A percentile compares a stretch with the other conserved stretches of the same genome.
phyloP scores from a whole-genome alignment of 2,113 vertebrate species.

The Lycaon pictus region DNA sequence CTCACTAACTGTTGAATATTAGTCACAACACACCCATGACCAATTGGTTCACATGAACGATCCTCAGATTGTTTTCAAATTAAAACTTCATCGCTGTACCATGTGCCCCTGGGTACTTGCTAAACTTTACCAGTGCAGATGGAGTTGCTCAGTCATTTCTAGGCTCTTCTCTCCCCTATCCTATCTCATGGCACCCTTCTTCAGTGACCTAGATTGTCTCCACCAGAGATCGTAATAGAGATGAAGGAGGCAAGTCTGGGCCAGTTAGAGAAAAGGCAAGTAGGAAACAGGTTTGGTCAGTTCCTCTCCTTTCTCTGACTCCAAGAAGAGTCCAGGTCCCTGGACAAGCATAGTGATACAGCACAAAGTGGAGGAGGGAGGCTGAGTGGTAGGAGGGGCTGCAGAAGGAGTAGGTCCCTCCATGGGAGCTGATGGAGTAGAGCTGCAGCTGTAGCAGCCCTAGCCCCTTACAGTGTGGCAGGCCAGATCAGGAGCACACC shows the following conservation, averaged over 20 bases:
- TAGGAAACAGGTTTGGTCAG: constrained; percentile 68
- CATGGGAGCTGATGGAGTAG: background rate
- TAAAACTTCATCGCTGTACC: background rate
- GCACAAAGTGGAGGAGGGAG: background rate
- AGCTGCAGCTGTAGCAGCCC: background rate
- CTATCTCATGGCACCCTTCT: background rate
- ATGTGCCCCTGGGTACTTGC: background rate
- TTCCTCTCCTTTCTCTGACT: constrained; percentile 56
- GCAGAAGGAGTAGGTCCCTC: background rate
- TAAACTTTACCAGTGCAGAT: background rate
- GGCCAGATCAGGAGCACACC: background rate
- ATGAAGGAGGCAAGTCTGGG: constrained; percentile 63
- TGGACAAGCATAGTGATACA: background rate
- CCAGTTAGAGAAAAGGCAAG: constrained; percentile 49
- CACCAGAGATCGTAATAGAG: constrained; percentile 28
- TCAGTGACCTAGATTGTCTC: constrained; percentile 26
- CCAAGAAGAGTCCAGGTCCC: background rate
- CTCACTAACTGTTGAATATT: background rate
- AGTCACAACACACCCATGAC: background rate
- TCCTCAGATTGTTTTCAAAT: background rate
- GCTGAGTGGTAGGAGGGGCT: background rate
- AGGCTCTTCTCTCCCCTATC: background rate
- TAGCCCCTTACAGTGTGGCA: background rate
- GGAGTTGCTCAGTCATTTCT: background rate
- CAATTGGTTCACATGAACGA: background rate